Evolutionary conservation across 2,888 invertebrate genomes (phyloP), one percentile per base, ranked within the genome.

Genomic region (Drosophila multiciliata): DNA sequence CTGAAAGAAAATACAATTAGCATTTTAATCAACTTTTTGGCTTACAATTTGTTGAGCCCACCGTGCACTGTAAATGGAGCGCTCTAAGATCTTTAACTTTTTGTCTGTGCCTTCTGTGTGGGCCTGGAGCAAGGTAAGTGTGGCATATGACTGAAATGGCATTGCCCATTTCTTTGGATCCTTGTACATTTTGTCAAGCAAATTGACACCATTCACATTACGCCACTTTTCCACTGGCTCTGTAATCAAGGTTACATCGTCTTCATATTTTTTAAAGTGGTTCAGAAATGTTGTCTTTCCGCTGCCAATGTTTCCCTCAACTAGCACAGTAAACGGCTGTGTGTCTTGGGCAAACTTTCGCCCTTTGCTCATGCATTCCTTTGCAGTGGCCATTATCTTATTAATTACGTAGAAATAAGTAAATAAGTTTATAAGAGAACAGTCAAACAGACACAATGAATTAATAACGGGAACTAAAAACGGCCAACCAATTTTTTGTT

Each of bases 231-330:
- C 96, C 1, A 98, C 96, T 1, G 98, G 98, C 92, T 98, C 98
- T 2, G 95, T 94, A 54, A 95, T 84, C 54, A 95, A 91, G 38
- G 95, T 95, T 33, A 97, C 95, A 83, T 96, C 95, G 57, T 96
- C 94, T 17, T 88, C 77, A 90, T 95, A 95, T 86, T 96, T 95
- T 61, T 95, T 94, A 91, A 97, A 97, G 93, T 97, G 95, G 90
- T 97, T 95, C 20, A 98, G 92, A 92, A 97, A 97, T 9, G 97
- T 97, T 2, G 98, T 97, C 94, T 98, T 98, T 0, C 98, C 98
- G 91, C 97, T 96, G 33, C 98, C 98, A 88, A 98, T 97, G 92
- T 98, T 98, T 33, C 98, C 98, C 91, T 98, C 98, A 38, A 98
- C 96, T 48, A 96, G 95, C 29, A 98, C 96, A 0, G 97, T 97